Base-by-base conservation (phyloP, 1,140 invertebrate genomes). In the Augochlora pura region DNA sequence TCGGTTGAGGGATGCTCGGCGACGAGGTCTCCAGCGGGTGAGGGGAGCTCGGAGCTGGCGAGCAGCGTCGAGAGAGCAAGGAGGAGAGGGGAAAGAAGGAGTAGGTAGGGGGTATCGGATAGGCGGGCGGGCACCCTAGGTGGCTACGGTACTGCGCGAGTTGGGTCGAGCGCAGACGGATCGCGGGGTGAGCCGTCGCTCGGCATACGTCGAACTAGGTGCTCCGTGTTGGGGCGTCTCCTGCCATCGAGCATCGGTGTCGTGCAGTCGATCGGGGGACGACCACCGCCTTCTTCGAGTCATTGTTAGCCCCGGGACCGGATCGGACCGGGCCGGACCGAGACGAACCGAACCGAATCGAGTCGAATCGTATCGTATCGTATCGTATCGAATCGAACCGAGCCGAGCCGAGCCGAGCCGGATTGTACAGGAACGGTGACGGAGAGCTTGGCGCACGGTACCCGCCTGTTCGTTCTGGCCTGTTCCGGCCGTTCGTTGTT, bases 221-320 rank as follows among this genome's bases (percentile, higher is more conserved):
- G 87, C 86, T 82, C 88, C 86, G 88, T 85, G 90, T 91, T 88
- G 91, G 91, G 91, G 91, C 91, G 91, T 91, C 91, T 91, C 91
- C 91, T 91, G 87, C 74, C 83, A 85, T 88, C 86, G 85, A 88
- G 87, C 73, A 86, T 86, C 85, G 85, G 85, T 85, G 85, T 83
- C 81, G 85, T 86, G 85, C 85, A 86, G 85, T 86, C 85, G 80
- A 86, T 86, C 80, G 81, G 85, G 84, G 84, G 85, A 87, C 87
- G 84, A 88, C 86, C 87, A 88, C 86, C 87, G 86, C 87, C 87
- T 88, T 88, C 81, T 82, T 70, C 82, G 80, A 75, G 57, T 62
- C 74, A 54, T 49, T 69, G 75, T 49, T 72, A 12, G 59, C 39
- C 49, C 59, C 59, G 52, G 49, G 21, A 69, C 52, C 67, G 54